A percentile compares a stretch with the other conserved stretches of the same genome.
phyloP scores from a whole-genome alignment of 2,888 invertebrate species.

The Bellardia pandia region DNA sequence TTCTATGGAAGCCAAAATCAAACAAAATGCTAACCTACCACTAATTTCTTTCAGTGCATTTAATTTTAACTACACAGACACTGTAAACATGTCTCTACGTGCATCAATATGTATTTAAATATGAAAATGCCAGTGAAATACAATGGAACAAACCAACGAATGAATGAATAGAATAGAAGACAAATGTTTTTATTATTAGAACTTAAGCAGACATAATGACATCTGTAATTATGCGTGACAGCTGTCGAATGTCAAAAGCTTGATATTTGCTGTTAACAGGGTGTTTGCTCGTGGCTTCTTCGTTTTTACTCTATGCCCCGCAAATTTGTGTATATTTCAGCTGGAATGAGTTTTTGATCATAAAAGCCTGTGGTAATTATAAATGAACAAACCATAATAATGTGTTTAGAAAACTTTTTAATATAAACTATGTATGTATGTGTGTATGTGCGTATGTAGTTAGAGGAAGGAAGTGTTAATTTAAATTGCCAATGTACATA shows the following conservation, averaged over 20 bases:
- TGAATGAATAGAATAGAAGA: neutral
- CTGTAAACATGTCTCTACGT: neutral
- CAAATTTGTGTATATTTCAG: neutral
- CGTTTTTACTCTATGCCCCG: constrained; percentile 3
- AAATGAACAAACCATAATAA: constrained; percentile 18
- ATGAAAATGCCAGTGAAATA: constrained; percentile 39
- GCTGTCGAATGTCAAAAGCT: constrained; percentile 71
- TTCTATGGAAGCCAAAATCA: too few relatives aligned
- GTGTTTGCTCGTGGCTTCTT: constrained; percentile 44
- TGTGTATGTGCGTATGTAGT: too few relatives aligned
- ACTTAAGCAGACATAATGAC: constrained; percentile 71
- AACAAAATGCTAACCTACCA: too few relatives aligned
- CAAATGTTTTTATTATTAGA: constrained; percentile 60
- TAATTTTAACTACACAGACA: constrained; percentile 22
- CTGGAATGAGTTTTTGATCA: constrained; percentile 40
- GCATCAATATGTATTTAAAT: neutral
- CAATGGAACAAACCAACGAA: constrained; percentile 16
- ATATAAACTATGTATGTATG: too few relatives aligned
- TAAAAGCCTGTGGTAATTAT: constrained; percentile 60
- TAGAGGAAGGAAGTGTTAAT: neutral
- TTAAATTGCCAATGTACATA: constrained; percentile 11
- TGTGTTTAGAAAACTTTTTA: constrained; percentile 39
- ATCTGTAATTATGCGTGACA: constrained; percentile 72
- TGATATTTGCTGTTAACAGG: constrained; percentile 64
- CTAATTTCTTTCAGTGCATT: constrained; percentile 47